Evolutionary conservation across 2,797 vertebrate genomes (phyloP).

Genomic region (Sebastes iracundus): DNA sequence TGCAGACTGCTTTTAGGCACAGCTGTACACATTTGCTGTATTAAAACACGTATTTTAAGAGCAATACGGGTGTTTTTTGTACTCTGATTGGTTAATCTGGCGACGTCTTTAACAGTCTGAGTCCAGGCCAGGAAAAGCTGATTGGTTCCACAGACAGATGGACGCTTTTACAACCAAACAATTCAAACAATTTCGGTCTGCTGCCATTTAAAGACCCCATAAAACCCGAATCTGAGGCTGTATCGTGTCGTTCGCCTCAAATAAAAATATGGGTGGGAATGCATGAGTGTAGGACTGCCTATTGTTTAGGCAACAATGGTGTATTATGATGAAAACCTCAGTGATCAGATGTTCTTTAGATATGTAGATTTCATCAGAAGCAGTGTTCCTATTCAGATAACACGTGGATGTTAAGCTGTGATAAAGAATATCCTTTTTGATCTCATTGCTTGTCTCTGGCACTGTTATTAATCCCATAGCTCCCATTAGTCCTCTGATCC

Average conservation of each 20-base stretch:
- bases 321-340: not conserved
- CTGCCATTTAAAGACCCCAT: slow-evolving; percentile 7
- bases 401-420: not conserved
- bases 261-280: not conserved
- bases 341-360: not conserved
- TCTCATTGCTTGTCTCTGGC: not conserved
- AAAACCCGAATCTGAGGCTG: slow-evolving; percentile 14
- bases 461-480: not conserved
- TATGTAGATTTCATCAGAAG: not conserved
- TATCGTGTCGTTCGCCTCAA: not conserved
- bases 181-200: slow-evolving; percentile 13
- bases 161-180: slow-evolving; percentile 15
- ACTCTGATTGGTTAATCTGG: slow-evolving; percentile 9
- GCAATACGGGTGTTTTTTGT: not conserved
- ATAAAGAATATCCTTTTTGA: not conserved
- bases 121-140: not conserved
- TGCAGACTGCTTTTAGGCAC: not conserved
- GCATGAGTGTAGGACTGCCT: not conserved
- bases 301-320: slow-evolving; percentile 6
- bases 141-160: slow-evolving; percentile 36
- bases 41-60: not conserved
- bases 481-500: not conserved
- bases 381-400: not conserved
- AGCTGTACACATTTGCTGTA: not conserved
- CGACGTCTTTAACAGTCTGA: not conserved